Conservation (phyloP, 1,140 invertebrate genomes). For the Bombus waltoni region DNA sequence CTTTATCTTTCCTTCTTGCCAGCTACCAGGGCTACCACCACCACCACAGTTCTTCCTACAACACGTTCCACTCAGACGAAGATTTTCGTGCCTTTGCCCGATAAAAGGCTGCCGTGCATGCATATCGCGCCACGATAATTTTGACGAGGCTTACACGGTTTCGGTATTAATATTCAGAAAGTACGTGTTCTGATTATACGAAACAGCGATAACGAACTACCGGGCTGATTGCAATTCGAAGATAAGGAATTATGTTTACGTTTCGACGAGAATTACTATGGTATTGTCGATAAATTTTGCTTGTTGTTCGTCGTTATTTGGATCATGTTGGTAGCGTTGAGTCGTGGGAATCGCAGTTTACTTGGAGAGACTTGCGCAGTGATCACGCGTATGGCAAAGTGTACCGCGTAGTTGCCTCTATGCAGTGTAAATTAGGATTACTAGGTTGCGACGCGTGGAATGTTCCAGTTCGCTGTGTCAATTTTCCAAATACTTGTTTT, state of each 20-base stretch:
- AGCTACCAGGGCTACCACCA: conserved; percentile 71
- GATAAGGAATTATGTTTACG: neutral
- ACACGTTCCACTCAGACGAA: conserved; percentile 56
- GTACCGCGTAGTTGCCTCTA: neutral
- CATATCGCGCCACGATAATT: conserved; percentile 34
- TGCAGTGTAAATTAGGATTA: no score
- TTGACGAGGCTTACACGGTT: conserved; percentile 33
- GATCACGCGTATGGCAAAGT: neutral
- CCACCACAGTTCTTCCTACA: conserved; percentile 53
- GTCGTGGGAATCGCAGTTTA: neutral
- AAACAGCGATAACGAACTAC: neutral
- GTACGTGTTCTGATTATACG: conserved; percentile 13
- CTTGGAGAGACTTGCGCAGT: neutral
- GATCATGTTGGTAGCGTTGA: neutral
- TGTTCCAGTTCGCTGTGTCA: neutral
- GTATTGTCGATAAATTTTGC: neutral
- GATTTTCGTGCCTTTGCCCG: conserved; percentile 34
- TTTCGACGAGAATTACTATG: neutral
- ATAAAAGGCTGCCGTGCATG: neutral
- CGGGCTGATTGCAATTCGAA: neutral
- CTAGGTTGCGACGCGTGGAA: no score
- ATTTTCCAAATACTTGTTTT: neutral
- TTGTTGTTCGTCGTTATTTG: neutral
- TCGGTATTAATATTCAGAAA: conserved; percentile 43
- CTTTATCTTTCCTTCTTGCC: conserved; percentile 73